Base-by-base conservation (phyloP, 1,140 invertebrate species). In the Drosophila navojoa region DNA sequence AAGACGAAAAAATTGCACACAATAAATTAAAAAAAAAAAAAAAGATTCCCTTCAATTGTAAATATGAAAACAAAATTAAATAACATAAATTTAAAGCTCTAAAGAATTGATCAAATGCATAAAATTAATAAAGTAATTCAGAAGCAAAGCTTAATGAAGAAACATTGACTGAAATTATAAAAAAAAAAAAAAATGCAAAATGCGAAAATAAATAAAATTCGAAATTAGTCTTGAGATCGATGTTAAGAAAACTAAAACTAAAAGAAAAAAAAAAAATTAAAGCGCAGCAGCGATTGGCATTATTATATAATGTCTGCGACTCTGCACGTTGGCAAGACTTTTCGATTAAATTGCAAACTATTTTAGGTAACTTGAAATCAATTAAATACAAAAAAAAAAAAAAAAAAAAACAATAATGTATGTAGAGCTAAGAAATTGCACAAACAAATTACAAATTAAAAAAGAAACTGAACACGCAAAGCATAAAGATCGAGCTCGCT, bases 81-180 rank as follows among this genome's bases (percentile, higher is more conserved):
- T 73, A 70, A 66, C 74, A 79, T 42, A 63, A 61, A 80, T 38
- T 61, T 76, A 68, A 69, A 63, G 74, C 71, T 80, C 77, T 69
- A 67, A 81, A 60, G 57, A 69, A 77, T 75, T 79, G 76, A 82
- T 50, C 40, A 72, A 72, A 67, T 35, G 58, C 79, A 79, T 84
- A 66, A 76, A 75, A 73, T 71, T 81, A 64, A 86, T 52, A 72
- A 27, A 29, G 19, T 45, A 64, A 71, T 72, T 72, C 70, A 72
- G 35, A 87, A 87, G 82, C 82, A 89, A 87, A 87, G 82, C 82
- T 87, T 87, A 77, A 87, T 82, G 79, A 86, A 66, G 84, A 77
- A 87, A 89, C 80, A 89, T 86, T 89, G 84, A 87, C 82, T 81
- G 80, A 76, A 76, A 70, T 74, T 64, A 54, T 13, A 76, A 42